Conservation (phyloP, 2,888 invertebrate genomes). For the Didymodactylos carnosus region DNA sequence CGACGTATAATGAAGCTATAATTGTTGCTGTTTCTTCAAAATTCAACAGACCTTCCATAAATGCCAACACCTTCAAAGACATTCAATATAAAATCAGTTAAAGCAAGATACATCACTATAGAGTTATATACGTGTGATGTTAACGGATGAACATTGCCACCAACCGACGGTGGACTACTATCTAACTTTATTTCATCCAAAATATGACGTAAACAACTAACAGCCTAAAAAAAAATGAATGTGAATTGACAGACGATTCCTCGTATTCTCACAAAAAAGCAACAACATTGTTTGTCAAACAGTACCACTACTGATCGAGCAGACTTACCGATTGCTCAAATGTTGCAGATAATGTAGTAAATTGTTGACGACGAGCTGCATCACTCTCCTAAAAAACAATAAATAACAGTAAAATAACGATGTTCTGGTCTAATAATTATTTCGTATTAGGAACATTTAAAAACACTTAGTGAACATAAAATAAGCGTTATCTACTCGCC, state of each 20-base stretch:
- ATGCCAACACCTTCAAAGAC: too few species aligned
- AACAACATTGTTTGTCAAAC: too few species aligned
- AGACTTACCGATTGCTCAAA: not conserved
- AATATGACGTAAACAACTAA: not conserved
- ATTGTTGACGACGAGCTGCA: not conserved
- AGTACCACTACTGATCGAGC: too few species aligned
- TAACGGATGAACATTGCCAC: not conserved
- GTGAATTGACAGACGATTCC: not conserved
- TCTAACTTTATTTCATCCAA: not conserved
- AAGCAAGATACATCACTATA: too few species aligned
- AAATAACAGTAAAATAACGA: too few species aligned
- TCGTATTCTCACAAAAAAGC: too few species aligned
- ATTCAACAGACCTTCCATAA: not conserved
- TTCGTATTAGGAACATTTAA: too few species aligned
- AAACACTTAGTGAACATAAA: too few species aligned
- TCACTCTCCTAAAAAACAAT: not conserved
- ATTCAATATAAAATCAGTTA: too few species aligned
- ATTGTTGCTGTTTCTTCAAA: not conserved
- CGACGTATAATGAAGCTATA: not conserved
- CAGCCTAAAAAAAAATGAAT: not conserved
- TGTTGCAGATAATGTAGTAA: not conserved
- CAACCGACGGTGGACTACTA: too few species aligned
- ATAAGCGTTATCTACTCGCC: too few species aligned
- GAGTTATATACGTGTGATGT: not conserved
- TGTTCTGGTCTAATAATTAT: too few species aligned